These are phyloP conservation scores for Hycleus phaleratus DNA, from an alignment of 1,140 invertebrate species.

Conservation along the genomic window DNA sequence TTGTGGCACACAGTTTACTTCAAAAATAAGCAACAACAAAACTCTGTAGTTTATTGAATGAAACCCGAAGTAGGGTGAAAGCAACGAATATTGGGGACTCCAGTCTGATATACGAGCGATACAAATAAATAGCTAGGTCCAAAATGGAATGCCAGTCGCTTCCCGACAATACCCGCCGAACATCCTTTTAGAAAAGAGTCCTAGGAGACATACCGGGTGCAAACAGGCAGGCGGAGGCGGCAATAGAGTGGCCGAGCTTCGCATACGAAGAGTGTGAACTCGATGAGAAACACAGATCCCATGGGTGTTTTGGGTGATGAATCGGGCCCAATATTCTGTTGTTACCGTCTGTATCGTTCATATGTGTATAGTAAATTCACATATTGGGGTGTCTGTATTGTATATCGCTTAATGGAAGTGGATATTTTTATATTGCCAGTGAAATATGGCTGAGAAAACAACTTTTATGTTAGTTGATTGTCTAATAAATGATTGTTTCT, in stretches of 20 bases:
- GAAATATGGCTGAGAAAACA: conserved; percentile 11
- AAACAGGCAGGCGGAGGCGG: conserved; percentile 5
- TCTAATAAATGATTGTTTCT: no score
- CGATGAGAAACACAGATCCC: not conserved
- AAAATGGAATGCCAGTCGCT: conserved; percentile 14
- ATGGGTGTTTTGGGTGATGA: conserved; percentile 14
- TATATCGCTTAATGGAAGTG: conserved; percentile 13
- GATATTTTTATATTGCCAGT: conserved; percentile 16
- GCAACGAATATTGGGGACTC: no score
- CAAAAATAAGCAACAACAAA: no score
- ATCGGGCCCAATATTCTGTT: conserved; percentile 24
- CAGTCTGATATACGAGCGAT: conserved; percentile 2
- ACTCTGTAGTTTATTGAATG: no score
- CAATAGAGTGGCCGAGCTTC: conserved; percentile 3
- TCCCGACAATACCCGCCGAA: conserved; percentile 5
- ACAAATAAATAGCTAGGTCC: conserved; percentile 16
- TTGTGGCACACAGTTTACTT: no score
- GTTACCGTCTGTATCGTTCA: conserved; percentile 18
- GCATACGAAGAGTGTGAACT: no score
- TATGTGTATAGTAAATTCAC: not conserved
- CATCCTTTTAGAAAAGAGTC: conserved; percentile 18
- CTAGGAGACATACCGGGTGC: conserved; percentile 11
- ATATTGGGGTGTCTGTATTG: no score
- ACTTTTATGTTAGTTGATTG: not conserved
- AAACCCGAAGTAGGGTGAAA: no score